Evolutionary conservation across 2,888 invertebrate species (phyloP).

Genomic region (Pasiphila rectangulata): DNA sequence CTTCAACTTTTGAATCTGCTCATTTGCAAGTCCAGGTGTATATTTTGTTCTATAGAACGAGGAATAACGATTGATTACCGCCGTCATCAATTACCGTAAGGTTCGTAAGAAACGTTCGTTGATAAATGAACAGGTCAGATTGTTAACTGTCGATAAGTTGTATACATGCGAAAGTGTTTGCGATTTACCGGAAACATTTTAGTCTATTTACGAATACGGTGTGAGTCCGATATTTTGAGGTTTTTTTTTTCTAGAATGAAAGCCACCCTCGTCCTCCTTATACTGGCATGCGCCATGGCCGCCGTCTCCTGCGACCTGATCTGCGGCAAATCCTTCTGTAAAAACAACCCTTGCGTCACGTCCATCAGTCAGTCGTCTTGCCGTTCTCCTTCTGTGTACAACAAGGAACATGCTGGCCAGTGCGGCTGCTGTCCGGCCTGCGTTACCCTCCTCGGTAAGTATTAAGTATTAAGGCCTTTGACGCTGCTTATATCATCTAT

Average conservation of each 20-base stretch:
- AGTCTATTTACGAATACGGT: too few relatives aligned
- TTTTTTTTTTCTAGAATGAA: conserved; percentile 57
- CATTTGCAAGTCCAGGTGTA: too few relatives aligned
- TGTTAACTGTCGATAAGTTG: too few relatives aligned
- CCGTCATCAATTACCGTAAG: too few relatives aligned
- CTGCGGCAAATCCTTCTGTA: conserved; percentile 68
- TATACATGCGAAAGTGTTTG: too few relatives aligned
- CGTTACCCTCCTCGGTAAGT: conserved; percentile 61
- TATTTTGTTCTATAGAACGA: too few relatives aligned
- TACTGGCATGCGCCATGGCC: conserved; percentile 55
- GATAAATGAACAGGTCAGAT: too few relatives aligned
- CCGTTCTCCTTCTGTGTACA: conserved; percentile 52
- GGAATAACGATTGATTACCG: too few relatives aligned
- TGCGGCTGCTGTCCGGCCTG: conserved; percentile 76
- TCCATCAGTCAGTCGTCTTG: conserved; percentile 51
- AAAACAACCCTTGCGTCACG: conserved; percentile 55
- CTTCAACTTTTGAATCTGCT: too few relatives aligned
- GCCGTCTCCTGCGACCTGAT: conserved; percentile 62
- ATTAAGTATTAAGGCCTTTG: not conserved
- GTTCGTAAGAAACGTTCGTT: too few relatives aligned
- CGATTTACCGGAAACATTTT: too few relatives aligned
- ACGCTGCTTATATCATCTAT: not conserved
- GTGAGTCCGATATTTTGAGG: too few relatives aligned
- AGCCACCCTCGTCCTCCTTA: conserved; percentile 47
- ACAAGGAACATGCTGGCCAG: conserved; percentile 62